Percentiles rank a stretch among this genome's conserved stretches.
Evolutionary conservation across 37 sponge, comb jelly and placozoan genomes (phyloP).

Genomic region (Mnemiopsis leidyi): DNA sequence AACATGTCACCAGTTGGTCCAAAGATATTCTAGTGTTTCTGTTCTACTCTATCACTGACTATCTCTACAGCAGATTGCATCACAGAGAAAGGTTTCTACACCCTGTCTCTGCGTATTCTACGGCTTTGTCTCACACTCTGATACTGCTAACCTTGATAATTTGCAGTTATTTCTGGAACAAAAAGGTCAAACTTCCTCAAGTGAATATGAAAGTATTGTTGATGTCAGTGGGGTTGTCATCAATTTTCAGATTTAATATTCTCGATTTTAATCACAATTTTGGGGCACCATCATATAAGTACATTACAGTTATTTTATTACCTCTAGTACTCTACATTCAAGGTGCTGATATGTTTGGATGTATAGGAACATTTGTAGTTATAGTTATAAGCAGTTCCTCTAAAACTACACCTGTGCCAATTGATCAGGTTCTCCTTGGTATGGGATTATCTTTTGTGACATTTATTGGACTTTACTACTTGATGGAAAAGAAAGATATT

Average conservation of each 20-base stretch:
- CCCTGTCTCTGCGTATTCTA: neutral
- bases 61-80: neutral
- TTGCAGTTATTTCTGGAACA: neutral
- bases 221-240: neutral
- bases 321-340: neutral
- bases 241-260: neutral
- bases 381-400: neutral
- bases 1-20: too few relatives aligned
- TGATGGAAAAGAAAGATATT: neutral
- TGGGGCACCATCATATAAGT: neutral
- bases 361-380: neutral
- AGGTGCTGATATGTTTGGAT: neutral
- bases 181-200: neutral
- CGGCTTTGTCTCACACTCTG: neutral
- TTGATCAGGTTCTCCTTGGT: neutral
- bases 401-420: neutral
- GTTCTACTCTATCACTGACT: neutral
- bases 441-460: neutral
- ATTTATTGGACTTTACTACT: neutral
- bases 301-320: neutral
- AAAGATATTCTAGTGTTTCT: neutral
- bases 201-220: neutral
- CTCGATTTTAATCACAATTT: conserved; percentile 4
- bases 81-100: neutral
- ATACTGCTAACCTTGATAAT: neutral